Percentiles rank a stretch among this genome's conserved stretches.
phyloP scores from a whole-genome alignment of 2,113 vertebrate species.

The Gnathonemus longibarbis region DNA sequence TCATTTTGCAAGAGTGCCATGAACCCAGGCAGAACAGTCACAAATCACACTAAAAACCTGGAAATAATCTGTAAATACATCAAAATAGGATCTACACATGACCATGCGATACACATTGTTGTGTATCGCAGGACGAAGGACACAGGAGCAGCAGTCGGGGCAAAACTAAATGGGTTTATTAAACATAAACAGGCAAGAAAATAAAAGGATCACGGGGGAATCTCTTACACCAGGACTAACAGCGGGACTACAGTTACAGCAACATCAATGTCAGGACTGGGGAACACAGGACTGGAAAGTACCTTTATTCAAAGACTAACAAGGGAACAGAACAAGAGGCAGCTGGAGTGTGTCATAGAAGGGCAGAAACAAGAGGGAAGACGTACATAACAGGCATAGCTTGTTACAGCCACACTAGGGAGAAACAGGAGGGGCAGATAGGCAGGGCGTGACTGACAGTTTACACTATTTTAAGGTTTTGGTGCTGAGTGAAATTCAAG shows the following conservation, averaged over 20 bases:
- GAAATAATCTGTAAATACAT: background rate
- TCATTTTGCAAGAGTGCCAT: background rate
- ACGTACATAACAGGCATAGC: too few relatives aligned
- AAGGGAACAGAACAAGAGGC: too few relatives aligned
- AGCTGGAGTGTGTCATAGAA: background rate
- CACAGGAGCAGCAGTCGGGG: too few relatives aligned
- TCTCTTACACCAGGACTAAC: background rate
- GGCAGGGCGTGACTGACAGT: too few relatives aligned
- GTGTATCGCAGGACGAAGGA: too few relatives aligned
- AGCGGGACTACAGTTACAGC: background rate
- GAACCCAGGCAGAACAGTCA: background rate
- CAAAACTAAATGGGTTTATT: background rate
- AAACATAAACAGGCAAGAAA: background rate
- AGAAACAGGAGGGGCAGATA: too few relatives aligned
- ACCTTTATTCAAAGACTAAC: too few relatives aligned
- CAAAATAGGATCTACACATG: background rate
- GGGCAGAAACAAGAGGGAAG: background rate
- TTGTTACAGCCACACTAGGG: too few relatives aligned
- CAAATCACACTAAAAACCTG: background rate
- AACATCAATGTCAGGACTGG: too few relatives aligned
- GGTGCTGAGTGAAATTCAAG: background rate
- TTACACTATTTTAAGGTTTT: background rate
- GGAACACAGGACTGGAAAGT: too few relatives aligned
- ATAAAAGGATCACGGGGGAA: background rate
- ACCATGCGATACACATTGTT: background rate